Percentiles rank a stretch among this genome's conserved stretches.
Conservation (phyloP, 2,888 invertebrate species). For the Blastobasis adustella region DNA sequence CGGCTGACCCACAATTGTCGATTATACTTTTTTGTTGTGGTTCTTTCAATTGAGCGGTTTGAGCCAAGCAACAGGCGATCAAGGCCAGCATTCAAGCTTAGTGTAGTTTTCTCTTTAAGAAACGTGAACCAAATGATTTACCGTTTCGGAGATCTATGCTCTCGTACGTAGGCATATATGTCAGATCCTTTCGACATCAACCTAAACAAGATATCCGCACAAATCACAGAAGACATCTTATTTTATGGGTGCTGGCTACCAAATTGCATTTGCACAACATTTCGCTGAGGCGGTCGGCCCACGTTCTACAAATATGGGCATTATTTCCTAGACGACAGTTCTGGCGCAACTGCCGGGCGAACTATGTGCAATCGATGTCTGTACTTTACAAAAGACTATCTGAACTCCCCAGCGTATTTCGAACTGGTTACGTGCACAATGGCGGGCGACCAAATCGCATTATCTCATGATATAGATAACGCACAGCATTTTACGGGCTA, state of each 20-base stretch:
- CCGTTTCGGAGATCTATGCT: too few species aligned
- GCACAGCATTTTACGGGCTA: too few species aligned
- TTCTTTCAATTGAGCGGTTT: not conserved
- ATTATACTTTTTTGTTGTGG: conserved; percentile 2
- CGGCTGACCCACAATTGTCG: conserved; percentile 30
- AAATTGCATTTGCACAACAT: too few species aligned
- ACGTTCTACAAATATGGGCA: conserved; percentile 33
- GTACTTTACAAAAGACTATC: conserved; percentile 29
- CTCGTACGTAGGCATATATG: too few species aligned
- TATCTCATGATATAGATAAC: too few species aligned
- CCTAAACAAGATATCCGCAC: too few species aligned
- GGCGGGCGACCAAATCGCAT: too few species aligned
- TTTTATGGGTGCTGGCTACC: too few species aligned
- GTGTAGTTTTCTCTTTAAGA: not conserved
- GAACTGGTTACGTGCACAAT: conserved; percentile 18
- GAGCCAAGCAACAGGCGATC: conserved; percentile 10
- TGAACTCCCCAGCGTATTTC: conserved; percentile 24
- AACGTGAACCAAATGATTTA: too few species aligned
- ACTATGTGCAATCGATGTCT: conserved; percentile 22
- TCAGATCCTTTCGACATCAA: too few species aligned
- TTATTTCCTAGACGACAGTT: conserved; percentile 14
- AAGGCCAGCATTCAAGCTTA: conserved; percentile 9
- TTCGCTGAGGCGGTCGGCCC: conserved; percentile 3
- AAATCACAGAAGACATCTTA: too few species aligned
- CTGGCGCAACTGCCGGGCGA: conserved; percentile 27